A percentile compares a stretch with the other conserved stretches of the same genome.
Evolutionary conservation across 2,113 vertebrate species (phyloP).

Genomic region (Trematocara macrostoma): DNA sequence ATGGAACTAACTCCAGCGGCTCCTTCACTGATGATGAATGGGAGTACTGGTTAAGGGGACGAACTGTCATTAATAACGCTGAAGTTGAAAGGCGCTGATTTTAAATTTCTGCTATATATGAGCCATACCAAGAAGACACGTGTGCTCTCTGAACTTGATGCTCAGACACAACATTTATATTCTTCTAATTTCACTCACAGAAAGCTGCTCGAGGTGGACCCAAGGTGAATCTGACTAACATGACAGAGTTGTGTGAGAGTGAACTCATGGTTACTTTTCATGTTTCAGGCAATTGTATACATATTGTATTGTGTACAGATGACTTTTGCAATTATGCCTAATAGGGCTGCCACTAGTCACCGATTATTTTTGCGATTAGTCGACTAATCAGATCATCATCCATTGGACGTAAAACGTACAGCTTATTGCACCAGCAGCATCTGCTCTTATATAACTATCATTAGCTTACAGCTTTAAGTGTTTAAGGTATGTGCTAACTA

Average conservation of each 20-base stretch:
- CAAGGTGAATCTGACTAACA: not conserved
- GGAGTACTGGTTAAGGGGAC: not conserved
- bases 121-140: not conserved
- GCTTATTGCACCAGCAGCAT: too few relatives aligned
- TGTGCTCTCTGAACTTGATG: not conserved
- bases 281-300: not conserved
- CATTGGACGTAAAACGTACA: too few relatives aligned
- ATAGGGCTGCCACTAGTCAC: too few relatives aligned
- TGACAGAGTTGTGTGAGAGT: not conserved
- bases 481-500: too few relatives aligned
- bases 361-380: too few relatives aligned
- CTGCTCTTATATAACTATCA: too few relatives aligned
- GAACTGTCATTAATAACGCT: not conserved
- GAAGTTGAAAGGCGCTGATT: not conserved
- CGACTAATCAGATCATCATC: too few relatives aligned
- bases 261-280: not conserved
- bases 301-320: not conserved
- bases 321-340: not conserved
- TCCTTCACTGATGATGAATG: not conserved
- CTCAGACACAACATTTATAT: not conserved
- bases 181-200: not conserved
- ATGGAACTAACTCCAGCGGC: not conserved
- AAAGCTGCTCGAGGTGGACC: not conserved
- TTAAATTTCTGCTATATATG: not conserved
- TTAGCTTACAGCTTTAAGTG: too few relatives aligned